phyloP scores from a whole-genome alignment of 2,113 vertebrate genomes.

The Micromys minutus region DNA sequence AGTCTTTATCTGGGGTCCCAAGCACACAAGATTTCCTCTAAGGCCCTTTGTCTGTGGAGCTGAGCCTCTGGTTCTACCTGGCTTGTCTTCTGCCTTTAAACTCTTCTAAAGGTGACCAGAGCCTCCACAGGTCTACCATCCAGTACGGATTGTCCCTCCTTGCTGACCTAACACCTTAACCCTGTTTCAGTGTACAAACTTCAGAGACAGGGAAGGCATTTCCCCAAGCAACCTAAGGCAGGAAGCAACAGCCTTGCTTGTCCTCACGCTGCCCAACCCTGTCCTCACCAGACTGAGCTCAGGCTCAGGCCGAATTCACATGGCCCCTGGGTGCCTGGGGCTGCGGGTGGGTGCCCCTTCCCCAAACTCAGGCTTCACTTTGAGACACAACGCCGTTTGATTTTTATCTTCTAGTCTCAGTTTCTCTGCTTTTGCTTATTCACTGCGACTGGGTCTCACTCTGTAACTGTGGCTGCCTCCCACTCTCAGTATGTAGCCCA shows the following conservation, averaged over 20 bases:
- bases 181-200: neutral
- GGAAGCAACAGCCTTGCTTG: neutral
- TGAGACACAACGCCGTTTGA: neutral
- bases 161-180: neutral
- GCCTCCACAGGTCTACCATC: constrained; percentile 23
- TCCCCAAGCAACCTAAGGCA: neutral
- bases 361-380: neutral
- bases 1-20: neutral
- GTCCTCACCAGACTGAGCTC: no score
- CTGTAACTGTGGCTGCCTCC: neutral
- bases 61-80: neutral
- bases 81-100: constrained; percentile 11
- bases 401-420: no score
- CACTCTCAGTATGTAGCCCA: no score
- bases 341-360: neutral
- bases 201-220: neutral
- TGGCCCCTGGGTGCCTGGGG: neutral
- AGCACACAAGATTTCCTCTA: neutral
- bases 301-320: neutral
- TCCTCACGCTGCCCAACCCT: neutral
- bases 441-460: neutral
- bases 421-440: neutral
- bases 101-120: neutral
- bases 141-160: neutral
- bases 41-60: neutral